phyloP scores from a whole-genome alignment of 1,140 invertebrate species.

The Scylla paramamosain region DNA sequence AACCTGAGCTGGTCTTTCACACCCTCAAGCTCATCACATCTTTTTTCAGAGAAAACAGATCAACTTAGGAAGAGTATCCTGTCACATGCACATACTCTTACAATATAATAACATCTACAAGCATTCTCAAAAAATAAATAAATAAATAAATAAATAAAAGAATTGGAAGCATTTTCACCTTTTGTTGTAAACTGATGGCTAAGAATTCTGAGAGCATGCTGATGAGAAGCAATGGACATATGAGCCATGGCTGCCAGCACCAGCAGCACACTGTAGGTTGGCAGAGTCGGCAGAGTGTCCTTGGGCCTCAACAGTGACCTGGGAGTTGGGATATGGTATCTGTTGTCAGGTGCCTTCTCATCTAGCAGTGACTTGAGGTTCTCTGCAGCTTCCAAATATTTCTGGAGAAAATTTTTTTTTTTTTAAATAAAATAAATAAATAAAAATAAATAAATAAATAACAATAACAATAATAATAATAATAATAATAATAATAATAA shows the following conservation, averaged over 20 bases:
- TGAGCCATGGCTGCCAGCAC: slow-evolving; percentile 37
- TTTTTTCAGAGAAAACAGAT: too few relatives aligned
- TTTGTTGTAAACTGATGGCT: neutral
- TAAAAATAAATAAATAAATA: neutral
- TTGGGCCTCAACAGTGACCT: slow-evolving; percentile 30
- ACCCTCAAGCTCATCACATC: too few relatives aligned
- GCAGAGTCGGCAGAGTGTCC: slow-evolving; percentile 4
- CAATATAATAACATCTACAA: too few relatives aligned
- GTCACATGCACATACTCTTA: too few relatives aligned
- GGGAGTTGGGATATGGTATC: too few relatives aligned
- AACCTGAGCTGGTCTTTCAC: too few relatives aligned
- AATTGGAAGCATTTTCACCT: slow-evolving; percentile 30
- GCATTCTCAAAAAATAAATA: neutral
- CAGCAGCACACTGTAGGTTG: neutral
- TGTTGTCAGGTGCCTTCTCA: neutral
- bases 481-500: too few relatives aligned
- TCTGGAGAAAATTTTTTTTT: slow-evolving; percentile 6
- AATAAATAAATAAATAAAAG: too few relatives aligned
- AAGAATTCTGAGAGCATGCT: neutral
- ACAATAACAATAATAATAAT: neutral
- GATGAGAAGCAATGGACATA: neutral
- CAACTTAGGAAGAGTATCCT: too few relatives aligned
- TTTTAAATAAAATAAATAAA: neutral
- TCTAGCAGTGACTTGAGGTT: neutral
- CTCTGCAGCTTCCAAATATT: neutral